A percentile compares a stretch with the other conserved stretches of the same genome.
Conservation (phyloP, 2,888 invertebrate species). For the Disparrhopalites patrizii region DNA sequence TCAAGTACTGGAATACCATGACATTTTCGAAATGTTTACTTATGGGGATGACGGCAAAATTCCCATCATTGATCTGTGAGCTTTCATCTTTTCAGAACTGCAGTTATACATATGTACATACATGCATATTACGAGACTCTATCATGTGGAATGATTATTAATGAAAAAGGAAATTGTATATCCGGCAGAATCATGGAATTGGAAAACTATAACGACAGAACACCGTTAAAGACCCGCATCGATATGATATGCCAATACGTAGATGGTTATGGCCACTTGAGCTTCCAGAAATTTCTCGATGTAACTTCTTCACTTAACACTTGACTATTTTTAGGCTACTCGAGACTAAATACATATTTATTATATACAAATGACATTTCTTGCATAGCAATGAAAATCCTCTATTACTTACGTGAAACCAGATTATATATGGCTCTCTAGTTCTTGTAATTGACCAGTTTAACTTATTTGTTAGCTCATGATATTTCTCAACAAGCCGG, state of each 20-base stretch:
- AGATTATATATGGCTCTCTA: no score
- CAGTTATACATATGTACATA: background rate
- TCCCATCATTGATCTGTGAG: conserved; percentile 5
- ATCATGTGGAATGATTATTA: no score
- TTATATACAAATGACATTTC: no score
- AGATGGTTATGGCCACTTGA: conserved; percentile 5
- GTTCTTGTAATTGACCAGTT: no score
- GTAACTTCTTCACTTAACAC: background rate
- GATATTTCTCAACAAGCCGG: background rate
- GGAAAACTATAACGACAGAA: conserved; percentile 11
- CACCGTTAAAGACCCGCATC: background rate
- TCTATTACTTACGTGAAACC: no score
- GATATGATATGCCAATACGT: background rate
- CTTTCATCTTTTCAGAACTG: background rate
- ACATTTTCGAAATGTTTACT: conserved; percentile 22
- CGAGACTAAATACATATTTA: no score
- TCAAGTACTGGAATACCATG: conserved; percentile 16
- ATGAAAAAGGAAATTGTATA: no score
- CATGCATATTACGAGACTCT: no score
- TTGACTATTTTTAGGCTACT: no score
- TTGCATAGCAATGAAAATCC: no score
- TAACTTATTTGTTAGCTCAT: no score
- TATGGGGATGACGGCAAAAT: background rate
- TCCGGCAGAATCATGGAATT: background rate
- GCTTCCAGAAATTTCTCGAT: conserved; percentile 17